Evolutionary conservation across 2,888 invertebrate species (phyloP).

Genomic region (Athrips mouffetella): DNA sequence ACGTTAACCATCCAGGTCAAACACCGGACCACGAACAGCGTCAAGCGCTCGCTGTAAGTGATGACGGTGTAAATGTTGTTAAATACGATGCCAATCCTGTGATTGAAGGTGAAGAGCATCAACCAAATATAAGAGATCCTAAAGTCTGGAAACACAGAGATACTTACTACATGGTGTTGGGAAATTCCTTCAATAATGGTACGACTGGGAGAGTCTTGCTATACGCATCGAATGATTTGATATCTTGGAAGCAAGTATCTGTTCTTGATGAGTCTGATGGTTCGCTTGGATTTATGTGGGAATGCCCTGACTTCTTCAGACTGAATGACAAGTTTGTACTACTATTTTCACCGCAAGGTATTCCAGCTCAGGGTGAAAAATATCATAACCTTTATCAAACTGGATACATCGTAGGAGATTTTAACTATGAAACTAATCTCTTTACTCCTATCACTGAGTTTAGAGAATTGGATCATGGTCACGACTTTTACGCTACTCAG

Average conservation of each 20-base stretch:
- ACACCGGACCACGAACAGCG: constrained; percentile 44
- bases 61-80: constrained; percentile 49
- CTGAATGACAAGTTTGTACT: constrained; percentile 52
- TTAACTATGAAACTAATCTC: constrained; percentile 44
- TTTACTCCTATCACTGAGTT: constrained; percentile 48
- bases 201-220: constrained; percentile 52
- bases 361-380: constrained; percentile 48
- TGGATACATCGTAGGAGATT: constrained; percentile 65
- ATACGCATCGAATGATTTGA: constrained; percentile 52
- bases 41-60: constrained; percentile 54
- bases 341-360: constrained; percentile 65
- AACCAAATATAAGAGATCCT: constrained; percentile 68
- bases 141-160: constrained; percentile 63
- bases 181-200: constrained; percentile 51
- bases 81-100: constrained; percentile 59
- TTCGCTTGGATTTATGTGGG: constrained; percentile 64
- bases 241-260: constrained; percentile 46
- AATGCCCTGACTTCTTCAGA: constrained; percentile 73
- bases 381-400: constrained; percentile 57
- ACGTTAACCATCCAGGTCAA: constrained; percentile 41
- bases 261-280: constrained; percentile 52
- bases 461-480: constrained; percentile 55
- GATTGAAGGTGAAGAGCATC: constrained; percentile 41
- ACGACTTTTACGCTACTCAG: constrained; percentile 70
- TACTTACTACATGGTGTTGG: constrained; percentile 63